A percentile compares a stretch with the other conserved stretches of the same genome.
These are phyloP conservation scores for Oasisia sp. DNA, from an alignment of 2,888 invertebrate species.

Conservation along the genomic window DNA sequence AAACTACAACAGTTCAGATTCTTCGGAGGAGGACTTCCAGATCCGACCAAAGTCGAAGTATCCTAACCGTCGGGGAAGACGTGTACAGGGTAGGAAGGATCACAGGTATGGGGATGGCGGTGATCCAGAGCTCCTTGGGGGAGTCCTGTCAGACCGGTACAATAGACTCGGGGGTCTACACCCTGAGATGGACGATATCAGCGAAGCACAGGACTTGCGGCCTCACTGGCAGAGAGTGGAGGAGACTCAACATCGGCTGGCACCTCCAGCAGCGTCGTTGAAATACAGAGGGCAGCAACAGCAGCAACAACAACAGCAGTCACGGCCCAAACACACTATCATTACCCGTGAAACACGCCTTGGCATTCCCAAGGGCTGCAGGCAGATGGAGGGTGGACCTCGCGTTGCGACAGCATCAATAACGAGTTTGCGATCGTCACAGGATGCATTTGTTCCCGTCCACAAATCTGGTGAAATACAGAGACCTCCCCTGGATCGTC, in stretches of 20 bases:
- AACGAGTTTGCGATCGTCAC: background rate
- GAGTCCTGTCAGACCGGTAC: background rate
- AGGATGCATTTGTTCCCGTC: background rate
- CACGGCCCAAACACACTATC: slow-evolving; percentile 41
- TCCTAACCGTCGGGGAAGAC: slow-evolving; percentile 50
- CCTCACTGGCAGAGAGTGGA: background rate
- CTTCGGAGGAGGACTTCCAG: slow-evolving; percentile 76
- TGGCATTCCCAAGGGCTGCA: slow-evolving; percentile 30
- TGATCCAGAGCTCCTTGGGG: background rate
- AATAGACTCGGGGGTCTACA: background rate
- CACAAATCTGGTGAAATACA: background rate
- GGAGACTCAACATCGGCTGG: background rate
- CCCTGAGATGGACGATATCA: background rate
- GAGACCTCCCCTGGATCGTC: background rate
- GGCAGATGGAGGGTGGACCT: background rate
- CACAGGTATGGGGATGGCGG: background rate
- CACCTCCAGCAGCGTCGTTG: slow-evolving; percentile 23
- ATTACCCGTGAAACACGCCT: slow-evolving; percentile 38
- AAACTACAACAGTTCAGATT: slow-evolving; percentile 77
- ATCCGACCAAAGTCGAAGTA: slow-evolving; percentile 61
- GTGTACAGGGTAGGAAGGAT: background rate
- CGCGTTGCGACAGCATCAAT: background rate
- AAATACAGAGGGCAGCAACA: slow-evolving; percentile 23
- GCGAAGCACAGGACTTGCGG: background rate
- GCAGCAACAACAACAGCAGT: no score